Base-by-base conservation (phyloP, 1,140 invertebrate species). In the Drosophila lini region DNA sequence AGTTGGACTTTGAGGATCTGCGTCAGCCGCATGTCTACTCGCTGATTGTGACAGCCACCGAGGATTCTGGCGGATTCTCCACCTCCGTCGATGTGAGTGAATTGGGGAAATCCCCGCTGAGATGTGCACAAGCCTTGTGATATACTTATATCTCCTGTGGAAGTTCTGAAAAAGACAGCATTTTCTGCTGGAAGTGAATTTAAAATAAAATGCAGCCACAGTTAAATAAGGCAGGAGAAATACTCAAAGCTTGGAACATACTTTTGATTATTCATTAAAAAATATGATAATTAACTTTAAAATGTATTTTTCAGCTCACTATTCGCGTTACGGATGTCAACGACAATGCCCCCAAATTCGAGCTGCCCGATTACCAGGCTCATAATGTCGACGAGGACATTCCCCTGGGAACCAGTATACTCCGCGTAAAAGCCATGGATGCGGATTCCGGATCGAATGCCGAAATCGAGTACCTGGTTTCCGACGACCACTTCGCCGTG, bases 341-440 rank as follows among this genome's bases (percentile, higher is more conserved):
- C 81, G 97, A 98, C 91, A 98, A 98, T 92, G 97, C 97, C 5
- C 97, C 98, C 1, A 98, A 98, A 92, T 98, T 98, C 86, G 97
- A 98, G 92, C 92, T 98, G 45, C 98, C 98, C 1, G 97, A 98
- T 93, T 98, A 98, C 91, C 97, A 98, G 93, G 97, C 97, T 1
- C 97, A 98, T 91, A 98, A 98, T 91, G 96, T 98, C 5, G 97
- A 98, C 84, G 98, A 98, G 93, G 97, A 98, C 89, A 97, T 98
- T 74, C 95, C 97, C 1, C 94, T 98, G 44, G 97, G 97, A 42
- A 98, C 97, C 0, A 97, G 96, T 52, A 98, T 98, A 63, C 93
- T 98, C 25, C 97, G 97, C 93, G 98, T 99, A 4, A 98, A 97
- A 92, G 98, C 97, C 0, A 98, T 97, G 93, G 98, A 99, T 91